Conservation (phyloP, 2,113 vertebrate genomes). For the Macrotus californicus region DNA sequence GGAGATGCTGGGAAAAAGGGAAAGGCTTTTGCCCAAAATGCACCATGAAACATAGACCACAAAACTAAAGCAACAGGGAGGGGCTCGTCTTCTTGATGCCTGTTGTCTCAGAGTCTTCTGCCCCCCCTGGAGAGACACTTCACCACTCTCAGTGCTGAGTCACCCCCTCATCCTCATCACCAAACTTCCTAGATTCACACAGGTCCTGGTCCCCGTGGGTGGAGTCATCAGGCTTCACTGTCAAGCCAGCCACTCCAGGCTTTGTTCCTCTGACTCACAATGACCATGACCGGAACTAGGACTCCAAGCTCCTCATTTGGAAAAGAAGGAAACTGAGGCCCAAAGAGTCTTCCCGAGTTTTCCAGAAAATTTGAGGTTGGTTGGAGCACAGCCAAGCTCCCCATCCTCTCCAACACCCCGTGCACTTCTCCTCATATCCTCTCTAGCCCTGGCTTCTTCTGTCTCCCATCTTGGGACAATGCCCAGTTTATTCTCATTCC, state of each 20-base stretch:
- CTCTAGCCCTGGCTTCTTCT: neutral
- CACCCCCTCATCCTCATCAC: neutral
- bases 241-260: neutral
- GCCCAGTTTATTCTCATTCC: conserved; percentile 21
- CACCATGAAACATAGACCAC: neutral
- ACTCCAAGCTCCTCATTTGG: neutral
- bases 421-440: neutral
- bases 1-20: neutral
- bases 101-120: neutral
- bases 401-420: neutral
- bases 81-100: neutral
- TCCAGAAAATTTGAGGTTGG: neutral
- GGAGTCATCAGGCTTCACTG: neutral
- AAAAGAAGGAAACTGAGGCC: neutral
- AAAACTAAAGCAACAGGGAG: neutral
- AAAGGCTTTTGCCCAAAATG: neutral
- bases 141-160: neutral
- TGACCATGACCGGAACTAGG: neutral
- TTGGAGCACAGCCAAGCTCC: neutral
- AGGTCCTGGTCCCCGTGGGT: neutral
- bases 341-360: neutral
- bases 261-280: neutral
- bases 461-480: neutral
- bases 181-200: neutral
- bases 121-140: neutral